Evolutionary conservation across 2,888 invertebrate genomes (phyloP).

Genomic region (Hydropsyche betteni): DNA sequence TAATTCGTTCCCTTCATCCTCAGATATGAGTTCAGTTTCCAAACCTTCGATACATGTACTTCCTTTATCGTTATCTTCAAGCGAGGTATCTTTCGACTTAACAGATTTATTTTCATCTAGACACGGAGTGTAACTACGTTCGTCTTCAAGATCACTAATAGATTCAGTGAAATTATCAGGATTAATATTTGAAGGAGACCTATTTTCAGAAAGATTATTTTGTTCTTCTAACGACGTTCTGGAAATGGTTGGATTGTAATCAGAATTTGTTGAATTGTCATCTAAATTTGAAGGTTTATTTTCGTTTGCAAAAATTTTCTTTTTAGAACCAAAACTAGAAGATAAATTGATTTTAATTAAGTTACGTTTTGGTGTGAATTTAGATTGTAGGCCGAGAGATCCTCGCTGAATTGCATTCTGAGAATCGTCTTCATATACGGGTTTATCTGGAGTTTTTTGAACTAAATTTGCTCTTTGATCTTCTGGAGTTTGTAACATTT

Average conservation of each 20-base stretch:
- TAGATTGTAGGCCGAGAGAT: not conserved
- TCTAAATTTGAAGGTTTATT: constrained; percentile 31
- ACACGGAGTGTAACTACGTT: constrained; percentile 77
- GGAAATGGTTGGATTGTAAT: constrained; percentile 48
- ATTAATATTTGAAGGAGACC: constrained; percentile 51
- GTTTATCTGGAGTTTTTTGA: constrained; percentile 40
- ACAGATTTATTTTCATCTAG: constrained; percentile 71
- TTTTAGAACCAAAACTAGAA: constrained; percentile 41
- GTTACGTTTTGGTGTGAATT: constrained; percentile 33
- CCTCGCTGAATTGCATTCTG: constrained; percentile 25
- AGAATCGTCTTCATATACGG: constrained; percentile 42
- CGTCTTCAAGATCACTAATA: constrained; percentile 71
- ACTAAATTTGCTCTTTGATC: constrained; percentile 44
- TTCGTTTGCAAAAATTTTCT: constrained; percentile 40
- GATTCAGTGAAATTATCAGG: constrained; percentile 69
- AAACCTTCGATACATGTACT: constrained; percentile 67
- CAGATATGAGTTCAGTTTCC: constrained; percentile 79
- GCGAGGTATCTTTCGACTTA: constrained; percentile 57
- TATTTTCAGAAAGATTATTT: constrained; percentile 50
- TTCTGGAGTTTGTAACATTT: constrained; percentile 40
- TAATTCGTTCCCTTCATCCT: constrained; percentile 74
- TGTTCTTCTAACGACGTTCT: constrained; percentile 50
- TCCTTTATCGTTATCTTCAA: constrained; percentile 58
- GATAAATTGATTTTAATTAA: constrained; percentile 40
- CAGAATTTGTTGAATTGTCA: constrained; percentile 36